These are phyloP conservation scores for Drosophila malerkotliana DNA, from an alignment of 1,140 invertebrate genomes.

Conservation along the genomic window DNA sequence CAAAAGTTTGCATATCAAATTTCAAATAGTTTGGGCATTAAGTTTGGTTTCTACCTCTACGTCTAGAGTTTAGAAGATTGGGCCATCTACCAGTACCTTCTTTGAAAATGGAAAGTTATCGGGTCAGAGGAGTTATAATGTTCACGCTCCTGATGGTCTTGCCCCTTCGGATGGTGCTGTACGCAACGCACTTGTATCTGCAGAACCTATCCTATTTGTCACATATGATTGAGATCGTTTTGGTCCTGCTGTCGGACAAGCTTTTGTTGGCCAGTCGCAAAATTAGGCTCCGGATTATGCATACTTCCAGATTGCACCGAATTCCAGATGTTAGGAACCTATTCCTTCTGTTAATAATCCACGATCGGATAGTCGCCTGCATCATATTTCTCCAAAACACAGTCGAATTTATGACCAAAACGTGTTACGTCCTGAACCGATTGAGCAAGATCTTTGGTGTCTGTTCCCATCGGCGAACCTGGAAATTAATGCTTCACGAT, in stretches of 20 bases:
- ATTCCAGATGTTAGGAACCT: not conserved
- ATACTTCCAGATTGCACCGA: not conserved
- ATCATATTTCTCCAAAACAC: not conserved
- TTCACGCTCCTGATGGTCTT: not conserved
- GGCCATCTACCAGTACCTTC: too few relatives aligned
- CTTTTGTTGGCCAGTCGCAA: not conserved
- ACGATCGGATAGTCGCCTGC: not conserved
- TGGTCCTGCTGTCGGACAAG: not conserved
- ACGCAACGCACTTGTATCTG: slow-evolving; percentile 22
- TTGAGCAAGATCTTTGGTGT: slow-evolving; percentile 3
- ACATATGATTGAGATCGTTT: slow-evolving; percentile 1
- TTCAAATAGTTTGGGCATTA: slow-evolving; percentile 9
- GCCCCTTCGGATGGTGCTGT: not conserved
- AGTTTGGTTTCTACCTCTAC: too few relatives aligned
- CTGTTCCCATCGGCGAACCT: slow-evolving; percentile 24
- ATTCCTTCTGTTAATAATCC: not conserved
- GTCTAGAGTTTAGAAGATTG: too few relatives aligned
- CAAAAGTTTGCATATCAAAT: slow-evolving; percentile 45
- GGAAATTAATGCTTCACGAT: slow-evolving; percentile 19
- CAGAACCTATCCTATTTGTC: slow-evolving; percentile 11
- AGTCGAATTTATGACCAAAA: not conserved
- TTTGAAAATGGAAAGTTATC: slow-evolving; percentile 3
- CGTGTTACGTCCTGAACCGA: not conserved
- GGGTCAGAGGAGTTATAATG: not conserved
- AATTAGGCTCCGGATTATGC: not conserved